Conservation (phyloP, 2,797 vertebrate species). For the Furcifer pardalis region DNA sequence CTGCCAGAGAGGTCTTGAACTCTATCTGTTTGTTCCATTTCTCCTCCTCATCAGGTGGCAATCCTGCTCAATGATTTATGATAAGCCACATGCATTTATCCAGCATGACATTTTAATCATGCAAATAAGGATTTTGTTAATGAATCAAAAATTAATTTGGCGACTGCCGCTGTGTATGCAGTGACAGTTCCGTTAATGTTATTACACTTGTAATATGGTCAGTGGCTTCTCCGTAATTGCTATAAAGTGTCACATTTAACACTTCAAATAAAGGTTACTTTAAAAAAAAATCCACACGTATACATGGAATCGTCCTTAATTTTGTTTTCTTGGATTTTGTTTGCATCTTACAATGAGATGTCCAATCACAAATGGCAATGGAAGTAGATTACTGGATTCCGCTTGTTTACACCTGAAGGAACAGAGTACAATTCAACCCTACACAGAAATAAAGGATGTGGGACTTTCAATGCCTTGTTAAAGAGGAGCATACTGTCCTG, state of each 20-base stretch:
- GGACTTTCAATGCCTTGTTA: background rate
- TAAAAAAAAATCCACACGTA: background rate
- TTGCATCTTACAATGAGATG: conserved; percentile 18
- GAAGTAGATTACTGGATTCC: background rate
- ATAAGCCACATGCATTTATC: conserved; percentile 61
- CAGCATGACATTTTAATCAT: conserved; percentile 76
- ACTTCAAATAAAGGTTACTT: conserved; percentile 60
- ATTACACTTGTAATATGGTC: conserved; percentile 53
- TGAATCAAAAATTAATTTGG: conserved; percentile 72
- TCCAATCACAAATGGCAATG: background rate
- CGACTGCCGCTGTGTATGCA: conserved; percentile 57
- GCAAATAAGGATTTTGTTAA: conserved; percentile 75
- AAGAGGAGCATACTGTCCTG: background rate
- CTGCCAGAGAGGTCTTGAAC: conserved; percentile 61
- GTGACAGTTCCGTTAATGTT: conserved; percentile 64
- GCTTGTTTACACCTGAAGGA: too few relatives aligned
- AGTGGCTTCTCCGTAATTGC: conserved; percentile 56
- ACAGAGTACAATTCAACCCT: background rate
- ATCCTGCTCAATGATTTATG: conserved; percentile 68
- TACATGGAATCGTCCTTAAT: conserved; percentile 26
- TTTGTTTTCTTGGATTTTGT: conserved; percentile 26
- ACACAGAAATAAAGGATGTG: background rate
- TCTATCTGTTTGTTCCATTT: conserved; percentile 66
- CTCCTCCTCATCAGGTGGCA: conserved; percentile 71
- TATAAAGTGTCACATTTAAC: conserved; percentile 42